A percentile compares a stretch with the other conserved stretches of the same genome.
phyloP scores from a whole-genome alignment of 2,888 invertebrate genomes.

The Drosophila meridionalis region DNA sequence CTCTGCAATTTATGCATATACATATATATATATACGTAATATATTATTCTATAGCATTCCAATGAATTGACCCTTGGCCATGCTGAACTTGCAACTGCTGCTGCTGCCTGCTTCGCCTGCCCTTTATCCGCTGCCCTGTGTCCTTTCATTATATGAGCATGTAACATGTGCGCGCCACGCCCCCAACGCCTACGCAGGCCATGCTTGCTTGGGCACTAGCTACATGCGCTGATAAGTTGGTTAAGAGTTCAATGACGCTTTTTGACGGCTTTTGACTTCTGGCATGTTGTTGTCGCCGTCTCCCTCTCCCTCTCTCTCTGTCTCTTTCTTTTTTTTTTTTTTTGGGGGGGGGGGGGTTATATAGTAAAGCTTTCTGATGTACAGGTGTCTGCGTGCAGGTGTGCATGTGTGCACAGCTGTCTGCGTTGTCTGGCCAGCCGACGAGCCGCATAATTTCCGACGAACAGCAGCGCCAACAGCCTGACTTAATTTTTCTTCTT shows the following conservation, averaged over 20 bases:
- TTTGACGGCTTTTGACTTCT: conserved; percentile 75
- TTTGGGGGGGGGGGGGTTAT: no score
- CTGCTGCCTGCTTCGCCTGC: not conserved
- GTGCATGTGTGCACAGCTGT: conserved; percentile 25
- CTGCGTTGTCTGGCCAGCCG: conserved; percentile 39
- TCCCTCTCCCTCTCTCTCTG: no score
- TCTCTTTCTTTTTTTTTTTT: conserved; percentile 36
- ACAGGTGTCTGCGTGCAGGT: conserved; percentile 1
- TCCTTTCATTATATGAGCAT: conserved; percentile 27
- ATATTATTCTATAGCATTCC: not conserved
- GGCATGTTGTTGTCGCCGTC: conserved; percentile 41
- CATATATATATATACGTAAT: not conserved
- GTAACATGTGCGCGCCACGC: conserved; percentile 27
- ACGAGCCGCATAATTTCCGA: conserved; percentile 66
- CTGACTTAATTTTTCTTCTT: conserved; percentile 1
- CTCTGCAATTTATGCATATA: not conserved
- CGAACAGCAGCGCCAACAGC: conserved; percentile 33
- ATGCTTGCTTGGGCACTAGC: not conserved
- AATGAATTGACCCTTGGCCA: not conserved
- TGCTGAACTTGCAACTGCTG: not conserved
- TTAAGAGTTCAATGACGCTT: conserved; percentile 63
- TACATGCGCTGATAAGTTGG: conserved; percentile 29
- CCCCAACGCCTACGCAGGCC: not conserved
- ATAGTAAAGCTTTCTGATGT: conserved; percentile 55
- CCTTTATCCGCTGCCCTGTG: not conserved